phyloP scores from a whole-genome alignment of 2,888 invertebrate genomes.

The Rutpela maculata region DNA sequence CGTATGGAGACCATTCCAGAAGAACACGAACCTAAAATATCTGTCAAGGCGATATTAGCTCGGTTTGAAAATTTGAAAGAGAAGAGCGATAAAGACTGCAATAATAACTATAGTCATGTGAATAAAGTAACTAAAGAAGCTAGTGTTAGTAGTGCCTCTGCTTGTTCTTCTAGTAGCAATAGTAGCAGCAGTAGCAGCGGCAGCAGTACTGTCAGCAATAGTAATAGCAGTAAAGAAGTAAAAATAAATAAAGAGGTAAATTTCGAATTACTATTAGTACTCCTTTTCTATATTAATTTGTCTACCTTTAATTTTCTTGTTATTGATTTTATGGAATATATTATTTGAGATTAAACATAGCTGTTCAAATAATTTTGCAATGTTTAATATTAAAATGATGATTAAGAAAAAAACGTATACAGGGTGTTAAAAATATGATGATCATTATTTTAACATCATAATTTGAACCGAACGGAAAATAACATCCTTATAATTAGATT shows the following conservation, averaged over 20 bases:
- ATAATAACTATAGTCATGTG: conserved; percentile 45
- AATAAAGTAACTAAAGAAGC: conserved; percentile 42
- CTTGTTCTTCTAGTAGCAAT: conserved; percentile 35
- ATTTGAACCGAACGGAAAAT: too few species aligned
- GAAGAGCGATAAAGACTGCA: conserved; percentile 64
- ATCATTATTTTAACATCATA: too few species aligned
- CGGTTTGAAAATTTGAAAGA: conserved; percentile 80
- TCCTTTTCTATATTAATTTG: too few species aligned
- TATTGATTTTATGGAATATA: too few species aligned
- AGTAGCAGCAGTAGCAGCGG: conserved; percentile 5
- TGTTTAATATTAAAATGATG: too few species aligned
- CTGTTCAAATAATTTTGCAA: too few species aligned
- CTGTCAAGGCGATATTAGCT: conserved; percentile 88
- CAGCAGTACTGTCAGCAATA: neutral
- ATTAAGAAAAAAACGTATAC: too few species aligned
- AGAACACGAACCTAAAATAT: conserved; percentile 88
- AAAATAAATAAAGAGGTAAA: conserved; percentile 31
- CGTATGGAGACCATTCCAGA: conserved; percentile 90
- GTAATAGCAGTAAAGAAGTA: conserved; percentile 13
- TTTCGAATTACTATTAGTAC: neutral
- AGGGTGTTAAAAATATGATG: too few species aligned
- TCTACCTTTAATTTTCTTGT: too few species aligned
- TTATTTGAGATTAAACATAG: too few species aligned
- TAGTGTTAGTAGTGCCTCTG: conserved; percentile 39
- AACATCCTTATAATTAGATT: too few species aligned